phyloP scores from a whole-genome alignment of 37 sponge, comb jelly and placozoan genomes.

The Cliona cf. orientalis region DNA sequence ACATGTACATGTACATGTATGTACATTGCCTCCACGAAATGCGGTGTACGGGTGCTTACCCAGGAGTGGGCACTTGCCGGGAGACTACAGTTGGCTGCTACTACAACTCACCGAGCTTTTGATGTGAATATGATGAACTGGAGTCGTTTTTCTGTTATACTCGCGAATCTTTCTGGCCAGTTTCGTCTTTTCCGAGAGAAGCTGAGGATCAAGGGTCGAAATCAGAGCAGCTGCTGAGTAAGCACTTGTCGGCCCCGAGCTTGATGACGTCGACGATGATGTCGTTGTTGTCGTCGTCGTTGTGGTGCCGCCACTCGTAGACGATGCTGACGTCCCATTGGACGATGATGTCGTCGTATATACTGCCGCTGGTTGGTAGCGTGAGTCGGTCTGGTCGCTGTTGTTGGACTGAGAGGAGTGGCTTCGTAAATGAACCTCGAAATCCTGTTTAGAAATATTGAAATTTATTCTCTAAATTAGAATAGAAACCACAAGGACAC shows the following conservation, averaged over 20 bases:
- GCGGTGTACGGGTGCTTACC: neutral
- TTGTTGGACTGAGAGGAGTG: neutral
- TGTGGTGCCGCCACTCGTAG: neutral
- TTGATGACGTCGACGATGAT: neutral
- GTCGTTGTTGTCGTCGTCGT: neutral
- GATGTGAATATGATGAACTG: constrained; percentile 72
- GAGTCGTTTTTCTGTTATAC: constrained; percentile 61
- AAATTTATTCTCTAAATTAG: too few relatives aligned
- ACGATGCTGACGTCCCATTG: neutral
- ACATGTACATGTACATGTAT: constrained; percentile 1
- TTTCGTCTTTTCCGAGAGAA: constrained; percentile 35
- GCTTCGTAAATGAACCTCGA: neutral
- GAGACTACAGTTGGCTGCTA: neutral
- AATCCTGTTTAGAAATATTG: neutral
- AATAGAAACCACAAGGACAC: too few relatives aligned
- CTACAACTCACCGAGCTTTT: constrained; percentile 34
- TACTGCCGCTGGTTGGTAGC: neutral
- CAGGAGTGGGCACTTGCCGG: too few relatives aligned
- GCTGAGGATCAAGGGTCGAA: too few relatives aligned
- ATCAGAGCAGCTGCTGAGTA: neutral
- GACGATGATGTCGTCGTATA: neutral
- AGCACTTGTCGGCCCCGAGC: too few relatives aligned
- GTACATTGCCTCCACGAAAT: neutral
- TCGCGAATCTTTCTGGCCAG: constrained; percentile 56
- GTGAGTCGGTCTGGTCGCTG: neutral